These are phyloP conservation scores for Tholera decimalis DNA, from an alignment of 2,888 invertebrate species.

Conservation along the genomic window DNA sequence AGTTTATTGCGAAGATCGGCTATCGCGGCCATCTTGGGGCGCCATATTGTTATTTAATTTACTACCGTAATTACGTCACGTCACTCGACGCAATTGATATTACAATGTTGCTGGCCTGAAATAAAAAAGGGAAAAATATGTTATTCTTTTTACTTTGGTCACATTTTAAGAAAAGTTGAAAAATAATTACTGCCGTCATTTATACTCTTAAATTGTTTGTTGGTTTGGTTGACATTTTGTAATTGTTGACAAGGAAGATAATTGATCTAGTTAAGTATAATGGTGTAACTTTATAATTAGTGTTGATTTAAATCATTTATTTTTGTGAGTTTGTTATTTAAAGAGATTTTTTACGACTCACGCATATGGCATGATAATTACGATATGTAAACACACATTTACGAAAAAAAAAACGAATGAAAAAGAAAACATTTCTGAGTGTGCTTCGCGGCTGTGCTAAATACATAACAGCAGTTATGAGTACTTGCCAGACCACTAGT, in stretches of 20 bases:
- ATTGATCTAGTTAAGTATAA: conserved; percentile 27
- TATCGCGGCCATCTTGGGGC: conserved; percentile 80
- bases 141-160: conserved; percentile 30
- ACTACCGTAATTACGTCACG: conserved; percentile 84
- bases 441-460: too few species aligned
- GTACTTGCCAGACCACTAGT: too few species aligned
- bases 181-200: conserved; percentile 11
- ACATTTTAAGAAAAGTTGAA: conserved; percentile 21
- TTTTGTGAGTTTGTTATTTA: conserved; percentile 2
- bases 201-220: conserved; percentile 28
- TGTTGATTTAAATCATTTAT: conserved; percentile 18
- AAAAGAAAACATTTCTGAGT: too few species aligned
- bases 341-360: neutral
- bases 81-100: conserved; percentile 71
- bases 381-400: neutral
- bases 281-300: conserved; percentile 12
- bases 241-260: conserved; percentile 19
- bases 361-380: neutral
- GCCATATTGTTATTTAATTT: conserved; percentile 87
- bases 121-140: conserved; percentile 29
- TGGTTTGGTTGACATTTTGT: conserved; percentile 23
- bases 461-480: too few species aligned
- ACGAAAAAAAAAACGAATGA: too few species aligned
- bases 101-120: conserved; percentile 46
- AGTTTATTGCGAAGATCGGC: conserved; percentile 80